These are phyloP conservation scores for Agonum fuliginosum DNA, from an alignment of 2,888 invertebrate species.

Conservation along the genomic window DNA sequence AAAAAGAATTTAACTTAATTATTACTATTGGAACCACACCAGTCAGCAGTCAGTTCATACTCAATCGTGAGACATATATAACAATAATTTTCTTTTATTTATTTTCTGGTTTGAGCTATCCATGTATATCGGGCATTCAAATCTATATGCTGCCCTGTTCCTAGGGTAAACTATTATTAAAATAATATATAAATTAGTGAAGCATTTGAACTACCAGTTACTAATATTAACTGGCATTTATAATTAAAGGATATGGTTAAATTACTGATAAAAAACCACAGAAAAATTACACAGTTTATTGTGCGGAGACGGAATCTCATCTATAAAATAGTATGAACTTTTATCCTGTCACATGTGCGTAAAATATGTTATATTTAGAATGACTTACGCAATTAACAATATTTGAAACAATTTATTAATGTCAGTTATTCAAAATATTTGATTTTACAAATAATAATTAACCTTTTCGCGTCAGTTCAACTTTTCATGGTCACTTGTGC, in stretches of 20 bases:
- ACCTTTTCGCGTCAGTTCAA: not conserved
- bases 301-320: not conserved
- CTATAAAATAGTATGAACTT: conserved; percentile 3
- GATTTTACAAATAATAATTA: not conserved
- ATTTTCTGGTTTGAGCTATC: no score
- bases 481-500: not conserved
- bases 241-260: conserved; percentile 37
- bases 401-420: not conserved
- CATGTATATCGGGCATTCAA: no score
- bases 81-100: no score
- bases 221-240: conserved; percentile 19
- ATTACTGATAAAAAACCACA: conserved; percentile 24
- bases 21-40: no score
- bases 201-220: not conserved
- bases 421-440: not conserved
- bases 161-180: no score
- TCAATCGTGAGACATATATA: no score
- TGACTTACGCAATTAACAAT: not conserved
- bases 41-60: no score
- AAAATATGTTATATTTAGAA: not conserved
- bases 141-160: no score
- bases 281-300: conserved; percentile 16
- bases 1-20: no score
- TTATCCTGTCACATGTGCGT: conserved; percentile 23
- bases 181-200: not conserved